Conservation (phyloP, 2,888 invertebrate genomes). For the Neoaliturus tenellus region DNA sequence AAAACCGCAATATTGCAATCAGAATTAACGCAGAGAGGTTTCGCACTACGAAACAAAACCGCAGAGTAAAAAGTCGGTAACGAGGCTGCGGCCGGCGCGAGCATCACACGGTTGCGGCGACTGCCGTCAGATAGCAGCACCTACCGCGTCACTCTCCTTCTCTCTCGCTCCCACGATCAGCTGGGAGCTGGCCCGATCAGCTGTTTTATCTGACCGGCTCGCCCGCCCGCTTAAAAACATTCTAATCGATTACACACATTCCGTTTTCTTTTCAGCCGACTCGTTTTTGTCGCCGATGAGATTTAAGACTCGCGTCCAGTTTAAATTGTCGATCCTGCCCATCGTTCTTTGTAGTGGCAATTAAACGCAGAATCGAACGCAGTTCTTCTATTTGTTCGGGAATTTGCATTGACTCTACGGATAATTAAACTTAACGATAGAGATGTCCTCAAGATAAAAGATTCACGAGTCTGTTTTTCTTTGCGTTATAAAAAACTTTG, state of each 20-base stretch:
- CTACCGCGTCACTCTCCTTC: not conserved
- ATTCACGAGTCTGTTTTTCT: not conserved
- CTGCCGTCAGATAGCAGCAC: constrained; percentile 6
- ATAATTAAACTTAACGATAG: not conserved
- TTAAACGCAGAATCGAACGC: not conserved
- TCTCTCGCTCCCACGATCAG: no score
- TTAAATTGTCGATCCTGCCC: not conserved
- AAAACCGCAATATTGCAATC: constrained; percentile 25
- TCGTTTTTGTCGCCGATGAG: constrained; percentile 4
- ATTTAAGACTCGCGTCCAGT: not conserved
- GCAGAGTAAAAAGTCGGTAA: not conserved
- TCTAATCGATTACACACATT: constrained; percentile 34
- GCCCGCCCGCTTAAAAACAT: constrained; percentile 1
- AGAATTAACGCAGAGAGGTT: not conserved
- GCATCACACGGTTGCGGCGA: not conserved
- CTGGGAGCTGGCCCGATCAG: not conserved
- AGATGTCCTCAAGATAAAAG: constrained; percentile 24
- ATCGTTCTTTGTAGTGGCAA: not conserved
- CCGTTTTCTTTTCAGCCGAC: constrained; percentile 10
- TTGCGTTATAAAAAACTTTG: no score
- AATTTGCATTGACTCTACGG: not conserved
- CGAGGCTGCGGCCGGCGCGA: not conserved
- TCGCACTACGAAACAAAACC: not conserved
- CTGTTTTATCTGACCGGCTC: not conserved
- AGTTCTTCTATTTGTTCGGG: not conserved